Percentiles rank a stretch among this genome's conserved stretches.
These are phyloP conservation scores for Sinocyclocheilus maitianheensis DNA, from an alignment of 2,113 vertebrate species.

Conservation along the genomic window DNA sequence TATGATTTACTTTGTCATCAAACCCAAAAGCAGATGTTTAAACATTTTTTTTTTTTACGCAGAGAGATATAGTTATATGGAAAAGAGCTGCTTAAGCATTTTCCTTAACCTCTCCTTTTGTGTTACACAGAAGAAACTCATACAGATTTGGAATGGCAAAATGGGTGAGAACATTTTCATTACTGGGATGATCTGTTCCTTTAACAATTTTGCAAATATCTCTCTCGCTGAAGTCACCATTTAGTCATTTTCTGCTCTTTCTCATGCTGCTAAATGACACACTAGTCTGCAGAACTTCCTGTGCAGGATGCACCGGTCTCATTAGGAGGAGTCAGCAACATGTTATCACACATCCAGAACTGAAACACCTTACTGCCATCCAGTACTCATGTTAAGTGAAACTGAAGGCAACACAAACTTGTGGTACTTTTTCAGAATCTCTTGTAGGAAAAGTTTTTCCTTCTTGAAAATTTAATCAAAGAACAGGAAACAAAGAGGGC, in stretches of 20 bases:
- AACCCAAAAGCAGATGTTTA: neutral
- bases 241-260: neutral
- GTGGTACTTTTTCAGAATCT: neutral
- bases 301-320: neutral
- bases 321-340: slow-evolving; percentile 21
- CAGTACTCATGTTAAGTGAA: slow-evolving; percentile 32
- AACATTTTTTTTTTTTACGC: neutral
- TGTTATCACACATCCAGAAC: slow-evolving; percentile 48
- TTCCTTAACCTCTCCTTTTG: neutral
- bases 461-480: slow-evolving; percentile 55
- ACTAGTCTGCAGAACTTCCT: slow-evolving; percentile 17
- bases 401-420: slow-evolving; percentile 35
- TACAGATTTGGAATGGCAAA: neutral
- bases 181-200: neutral
- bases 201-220: neutral
- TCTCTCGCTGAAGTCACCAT: neutral
- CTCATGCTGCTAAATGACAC: neutral
- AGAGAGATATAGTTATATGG: neutral
- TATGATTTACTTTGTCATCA: neutral
- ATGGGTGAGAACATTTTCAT: neutral
- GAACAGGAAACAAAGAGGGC: slow-evolving; percentile 31
- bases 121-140: neutral
- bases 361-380: neutral
- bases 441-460: slow-evolving; percentile 54
- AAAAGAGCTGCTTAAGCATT: neutral